These are phyloP conservation scores for Vimba vimba DNA, from an alignment of 2,113 vertebrate genomes.

Conservation along the genomic window DNA sequence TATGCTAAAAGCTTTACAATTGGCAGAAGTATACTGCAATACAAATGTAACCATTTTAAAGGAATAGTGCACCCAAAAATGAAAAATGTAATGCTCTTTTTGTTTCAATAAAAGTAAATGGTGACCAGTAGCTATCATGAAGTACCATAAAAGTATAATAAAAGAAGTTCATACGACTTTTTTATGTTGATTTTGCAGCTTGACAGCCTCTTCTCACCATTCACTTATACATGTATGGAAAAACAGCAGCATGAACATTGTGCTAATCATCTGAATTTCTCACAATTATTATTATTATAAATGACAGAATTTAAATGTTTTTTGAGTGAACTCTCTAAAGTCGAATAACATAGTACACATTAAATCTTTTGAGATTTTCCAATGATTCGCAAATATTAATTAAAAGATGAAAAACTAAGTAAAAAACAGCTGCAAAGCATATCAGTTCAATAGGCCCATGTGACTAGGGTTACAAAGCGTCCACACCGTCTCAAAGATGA, in stretches of 20 bases:
- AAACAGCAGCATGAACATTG: not conserved
- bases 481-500: conserved; percentile 18
- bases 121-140: not conserved
- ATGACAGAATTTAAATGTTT: no score
- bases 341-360: not conserved
- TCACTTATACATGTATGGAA: not conserved
- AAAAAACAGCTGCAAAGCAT: not conserved
- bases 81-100: not conserved
- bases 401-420: not conserved
- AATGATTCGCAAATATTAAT: not conserved
- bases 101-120: not conserved
- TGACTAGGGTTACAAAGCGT: not conserved
- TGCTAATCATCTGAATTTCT: not conserved
- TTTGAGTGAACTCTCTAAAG: not conserved
- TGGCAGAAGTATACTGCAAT: not conserved
- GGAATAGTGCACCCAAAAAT: not conserved
- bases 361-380: not conserved
- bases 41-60: not conserved
- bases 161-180: not conserved
- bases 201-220: not conserved
- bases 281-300: not conserved
- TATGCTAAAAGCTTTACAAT: conserved; percentile 20
- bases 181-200: not conserved
- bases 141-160: not conserved
- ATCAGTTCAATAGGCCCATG: not conserved